phyloP scores from a whole-genome alignment of 2,888 invertebrate species.

The Nesidiocoris tenuis region DNA sequence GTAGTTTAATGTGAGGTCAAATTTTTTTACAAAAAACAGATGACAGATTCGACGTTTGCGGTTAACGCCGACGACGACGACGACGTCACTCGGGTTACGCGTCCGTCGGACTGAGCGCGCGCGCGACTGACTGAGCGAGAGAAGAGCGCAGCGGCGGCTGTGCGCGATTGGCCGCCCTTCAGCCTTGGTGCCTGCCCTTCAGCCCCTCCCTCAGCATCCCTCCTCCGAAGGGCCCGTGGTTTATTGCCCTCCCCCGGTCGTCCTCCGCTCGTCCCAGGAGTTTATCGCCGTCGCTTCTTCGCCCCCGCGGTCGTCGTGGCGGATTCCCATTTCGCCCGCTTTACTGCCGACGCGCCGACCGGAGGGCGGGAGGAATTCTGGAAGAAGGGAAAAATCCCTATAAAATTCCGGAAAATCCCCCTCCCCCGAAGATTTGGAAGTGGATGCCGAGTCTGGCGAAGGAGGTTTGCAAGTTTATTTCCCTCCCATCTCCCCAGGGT shows the following conservation, averaged over 20 bases:
- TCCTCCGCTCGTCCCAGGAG: not conserved
- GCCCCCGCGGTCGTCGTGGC: conserved; percentile 7
- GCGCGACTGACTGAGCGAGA: not conserved
- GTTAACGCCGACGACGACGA: not conserved
- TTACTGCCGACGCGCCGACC: conserved; percentile 20
- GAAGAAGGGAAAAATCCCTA: conserved; percentile 23
- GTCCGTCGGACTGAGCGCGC: not conserved
- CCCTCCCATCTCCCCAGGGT: conserved; percentile 10
- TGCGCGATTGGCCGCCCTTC: not conserved
- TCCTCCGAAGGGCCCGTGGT: conserved; percentile 23
- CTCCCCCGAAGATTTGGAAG: not conserved
- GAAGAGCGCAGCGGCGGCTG: not conserved
- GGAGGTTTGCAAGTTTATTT: conserved; percentile 18
- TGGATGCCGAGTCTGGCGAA: not conserved
- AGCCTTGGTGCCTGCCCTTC: conserved; percentile 2
- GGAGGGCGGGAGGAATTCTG: conserved; percentile 2
- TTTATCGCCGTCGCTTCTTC: conserved; percentile 10
- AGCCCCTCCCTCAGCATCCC: conserved; percentile 3
- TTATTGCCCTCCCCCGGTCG: conserved; percentile 27
- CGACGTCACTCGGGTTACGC: not conserved
- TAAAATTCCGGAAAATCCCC: conserved; percentile 10
- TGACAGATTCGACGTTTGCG: not conserved
- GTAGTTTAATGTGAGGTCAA: no score
- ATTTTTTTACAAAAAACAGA: no score
- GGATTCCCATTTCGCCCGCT: conserved; percentile 29